These are phyloP conservation scores for Syrista parreyssii DNA, from an alignment of 2,888 invertebrate species.

Conservation along the genomic window DNA sequence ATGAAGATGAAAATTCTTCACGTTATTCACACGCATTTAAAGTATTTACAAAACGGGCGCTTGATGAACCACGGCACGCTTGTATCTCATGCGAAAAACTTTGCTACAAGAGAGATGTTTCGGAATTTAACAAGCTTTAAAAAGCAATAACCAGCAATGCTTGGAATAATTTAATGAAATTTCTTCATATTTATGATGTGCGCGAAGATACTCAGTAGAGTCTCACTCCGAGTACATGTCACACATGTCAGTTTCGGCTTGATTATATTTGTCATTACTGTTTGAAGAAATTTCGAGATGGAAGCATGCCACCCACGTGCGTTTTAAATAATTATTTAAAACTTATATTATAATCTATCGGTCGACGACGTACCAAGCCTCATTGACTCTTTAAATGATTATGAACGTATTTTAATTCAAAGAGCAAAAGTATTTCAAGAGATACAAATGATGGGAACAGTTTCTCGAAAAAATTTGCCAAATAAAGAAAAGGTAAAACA, in stretches of 20 bases:
- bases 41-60: too few species aligned
- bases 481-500: background rate
- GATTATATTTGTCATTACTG: slow-evolving; percentile 8
- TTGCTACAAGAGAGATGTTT: too few species aligned
- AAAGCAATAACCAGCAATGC: too few species aligned
- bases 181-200: too few species aligned
- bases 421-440: slow-evolving; percentile 49
- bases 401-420: slow-evolving; percentile 34
- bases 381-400: slow-evolving; percentile 30
- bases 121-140: too few species aligned
- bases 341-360: slow-evolving; percentile 26
- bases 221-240: too few species aligned
- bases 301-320: slow-evolving; percentile 32
- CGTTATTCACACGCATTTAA: too few species aligned
- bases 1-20: too few species aligned
- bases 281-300: slow-evolving; percentile 25
- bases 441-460: slow-evolving; percentile 38
- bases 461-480: slow-evolving; percentile 33
- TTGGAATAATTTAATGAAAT: too few species aligned
- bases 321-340: slow-evolving; percentile 34
- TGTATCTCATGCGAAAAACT: too few species aligned
- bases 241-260: background rate
- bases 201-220: too few species aligned
- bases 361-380: slow-evolving; percentile 16
- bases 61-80: too few species aligned